phyloP scores from a whole-genome alignment of 2,888 invertebrate genomes.

The Lomographa bimaculata region DNA sequence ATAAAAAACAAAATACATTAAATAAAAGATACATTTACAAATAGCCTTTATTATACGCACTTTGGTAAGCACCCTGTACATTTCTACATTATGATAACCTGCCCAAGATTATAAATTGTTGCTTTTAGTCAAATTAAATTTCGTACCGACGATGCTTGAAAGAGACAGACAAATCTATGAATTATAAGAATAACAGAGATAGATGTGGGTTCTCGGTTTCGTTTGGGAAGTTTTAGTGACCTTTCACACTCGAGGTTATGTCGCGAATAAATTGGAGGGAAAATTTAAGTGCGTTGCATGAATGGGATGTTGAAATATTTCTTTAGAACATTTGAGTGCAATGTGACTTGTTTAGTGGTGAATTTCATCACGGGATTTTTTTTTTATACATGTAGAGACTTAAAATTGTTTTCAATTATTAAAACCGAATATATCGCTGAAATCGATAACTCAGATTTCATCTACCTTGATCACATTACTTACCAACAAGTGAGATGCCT shows the following conservation, averaged over 20 bases:
- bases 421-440: too few species aligned
- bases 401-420: too few species aligned
- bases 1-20: too few species aligned
- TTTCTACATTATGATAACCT: slow-evolving; percentile 25
- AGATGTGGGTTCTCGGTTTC: not conserved
- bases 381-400: too few species aligned
- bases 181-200: slow-evolving; percentile 14
- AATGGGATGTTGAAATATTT: not conserved
- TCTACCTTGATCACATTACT: too few species aligned
- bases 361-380: too few species aligned
- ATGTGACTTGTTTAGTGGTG: too few species aligned
- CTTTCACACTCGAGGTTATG: slow-evolving; percentile 18
- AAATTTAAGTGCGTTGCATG: slow-evolving; percentile 1
- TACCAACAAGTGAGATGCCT: too few species aligned
- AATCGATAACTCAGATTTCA: too few species aligned
- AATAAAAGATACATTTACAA: too few species aligned
- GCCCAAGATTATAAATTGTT: slow-evolving; percentile 43
- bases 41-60: too few species aligned
- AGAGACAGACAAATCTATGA: slow-evolving; percentile 25
- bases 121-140: slow-evolving; percentile 50
- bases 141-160: slow-evolving; percentile 21
- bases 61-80: slow-evolving; percentile 17
- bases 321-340: too few species aligned
- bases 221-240: slow-evolving; percentile 4
- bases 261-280: slow-evolving; percentile 1